These are phyloP conservation scores for Brienomyrus brachyistius DNA, from an alignment of 2,113 vertebrate species.

Conservation along the genomic window DNA sequence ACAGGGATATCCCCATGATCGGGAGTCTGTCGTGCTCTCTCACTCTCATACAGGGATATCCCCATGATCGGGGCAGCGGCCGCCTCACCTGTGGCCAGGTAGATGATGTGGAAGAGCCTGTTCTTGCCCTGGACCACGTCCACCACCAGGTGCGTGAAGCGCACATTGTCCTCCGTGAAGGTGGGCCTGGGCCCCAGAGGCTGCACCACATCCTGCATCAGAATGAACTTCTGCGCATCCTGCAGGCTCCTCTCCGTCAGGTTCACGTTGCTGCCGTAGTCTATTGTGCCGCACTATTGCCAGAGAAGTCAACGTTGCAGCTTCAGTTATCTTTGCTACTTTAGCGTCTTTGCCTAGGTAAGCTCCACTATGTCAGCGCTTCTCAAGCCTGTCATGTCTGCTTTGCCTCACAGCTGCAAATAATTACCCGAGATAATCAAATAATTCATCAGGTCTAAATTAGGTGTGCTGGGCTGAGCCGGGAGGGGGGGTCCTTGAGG, in stretches of 20 bases:
- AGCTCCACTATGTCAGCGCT: neutral
- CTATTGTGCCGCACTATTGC: slow-evolving; percentile 82
- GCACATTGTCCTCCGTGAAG: slow-evolving; percentile 82
- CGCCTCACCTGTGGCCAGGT: slow-evolving; percentile 80
- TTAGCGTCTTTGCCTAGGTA: neutral
- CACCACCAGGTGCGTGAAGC: slow-evolving; percentile 83
- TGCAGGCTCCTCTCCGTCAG: slow-evolving; percentile 89
- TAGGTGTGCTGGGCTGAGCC: neutral
- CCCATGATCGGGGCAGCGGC: neutral
- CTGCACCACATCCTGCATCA: slow-evolving; percentile 89
- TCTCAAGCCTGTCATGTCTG: neutral
- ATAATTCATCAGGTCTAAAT: neutral
- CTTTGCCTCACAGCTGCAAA: neutral
- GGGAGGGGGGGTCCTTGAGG: neutral
- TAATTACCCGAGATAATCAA: neutral
- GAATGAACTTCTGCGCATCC: slow-evolving; percentile 87
- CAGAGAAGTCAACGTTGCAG: slow-evolving; percentile 10
- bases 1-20: neutral
- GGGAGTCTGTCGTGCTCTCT: neutral
- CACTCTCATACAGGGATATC: neutral
- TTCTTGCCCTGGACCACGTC: slow-evolving; percentile 87
- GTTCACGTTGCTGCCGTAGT: slow-evolving; percentile 76
- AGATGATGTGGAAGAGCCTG: slow-evolving; percentile 80
- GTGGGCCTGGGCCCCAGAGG: slow-evolving; percentile 72
- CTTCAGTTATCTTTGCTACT: neutral